Conservation (phyloP, 2,888 invertebrate species). For the Sarcophaga caerulescens region DNA sequence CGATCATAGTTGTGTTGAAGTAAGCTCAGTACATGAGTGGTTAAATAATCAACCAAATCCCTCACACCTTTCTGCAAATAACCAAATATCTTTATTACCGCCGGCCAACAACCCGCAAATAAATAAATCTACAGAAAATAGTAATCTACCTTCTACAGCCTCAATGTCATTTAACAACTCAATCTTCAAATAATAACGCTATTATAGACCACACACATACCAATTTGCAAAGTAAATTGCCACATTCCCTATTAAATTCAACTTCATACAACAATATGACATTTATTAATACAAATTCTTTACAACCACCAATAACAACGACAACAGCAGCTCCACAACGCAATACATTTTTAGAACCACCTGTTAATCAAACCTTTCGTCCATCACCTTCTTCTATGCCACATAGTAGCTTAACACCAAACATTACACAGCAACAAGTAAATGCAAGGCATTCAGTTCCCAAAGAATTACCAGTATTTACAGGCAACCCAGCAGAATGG, state of each 20-base stretch:
- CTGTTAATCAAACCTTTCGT: neutral
- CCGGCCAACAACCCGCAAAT: neutral
- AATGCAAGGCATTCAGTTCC: constrained; percentile 42
- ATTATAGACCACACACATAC: neutral
- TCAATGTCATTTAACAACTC: constrained; percentile 10
- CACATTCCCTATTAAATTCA: constrained; percentile 14
- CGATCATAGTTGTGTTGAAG: constrained; percentile 6
- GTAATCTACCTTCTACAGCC: neutral
- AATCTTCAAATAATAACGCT: constrained; percentile 10
- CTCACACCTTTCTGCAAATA: neutral
- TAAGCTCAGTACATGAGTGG: constrained; percentile 12
- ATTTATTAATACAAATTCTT: neutral
- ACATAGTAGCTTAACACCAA: neutral
- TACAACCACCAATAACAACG: constrained; percentile 2
- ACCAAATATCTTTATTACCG: neutral
- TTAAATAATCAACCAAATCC: constrained; percentile 6
- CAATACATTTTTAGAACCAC: constrained; percentile 1
- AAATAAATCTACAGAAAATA: neutral
- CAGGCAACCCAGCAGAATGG: constrained; percentile 43
- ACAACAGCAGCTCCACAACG: constrained; percentile 17
- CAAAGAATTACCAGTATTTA: constrained; percentile 46
- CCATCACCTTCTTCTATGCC: constrained; percentile 3
- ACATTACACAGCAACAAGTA: constrained; percentile 32
- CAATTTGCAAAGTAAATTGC: constrained; percentile 24
- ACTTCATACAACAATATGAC: neutral